phyloP scores from a whole-genome alignment of 30 jellyfish, hydroid and myxozoan species.

The Rhopilema esculentum region DNA sequence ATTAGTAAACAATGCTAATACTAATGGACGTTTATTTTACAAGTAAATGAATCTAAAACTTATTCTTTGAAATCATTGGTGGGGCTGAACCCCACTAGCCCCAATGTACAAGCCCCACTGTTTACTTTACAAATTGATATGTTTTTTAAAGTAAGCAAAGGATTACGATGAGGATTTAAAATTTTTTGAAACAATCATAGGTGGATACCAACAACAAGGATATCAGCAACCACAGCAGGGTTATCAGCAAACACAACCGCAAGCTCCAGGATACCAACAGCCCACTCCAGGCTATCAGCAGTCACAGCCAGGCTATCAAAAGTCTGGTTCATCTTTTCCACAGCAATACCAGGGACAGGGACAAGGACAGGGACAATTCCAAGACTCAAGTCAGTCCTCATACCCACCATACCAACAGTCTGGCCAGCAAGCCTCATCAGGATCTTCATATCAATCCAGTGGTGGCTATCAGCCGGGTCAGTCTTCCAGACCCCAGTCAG shows the following conservation, averaged over 20 bases:
- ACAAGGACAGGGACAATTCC: constrained; percentile 34
- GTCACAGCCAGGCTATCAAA: neutral
- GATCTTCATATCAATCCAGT: constrained; percentile 16
- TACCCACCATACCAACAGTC: constrained; percentile 57
- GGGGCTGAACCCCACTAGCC: too few relatives aligned
- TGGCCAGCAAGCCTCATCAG: constrained; percentile 26
- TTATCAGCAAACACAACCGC: constrained; percentile 32
- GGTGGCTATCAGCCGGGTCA: constrained; percentile 18
- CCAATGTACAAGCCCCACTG: too few relatives aligned
- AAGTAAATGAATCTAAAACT: too few relatives aligned
- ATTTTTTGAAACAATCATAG: neutral
- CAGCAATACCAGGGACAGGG: constrained; percentile 15
- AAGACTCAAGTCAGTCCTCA: constrained; percentile 39
- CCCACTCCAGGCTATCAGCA: constrained; percentile 21
- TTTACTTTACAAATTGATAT: too few relatives aligned
- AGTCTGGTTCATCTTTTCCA: constrained; percentile 1
- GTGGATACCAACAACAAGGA: constrained; percentile 53
- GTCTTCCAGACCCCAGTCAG: constrained; percentile 29
- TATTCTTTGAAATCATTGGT: too few relatives aligned
- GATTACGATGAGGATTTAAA: too few relatives aligned
- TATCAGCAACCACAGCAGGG: constrained; percentile 44
- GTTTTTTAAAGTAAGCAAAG: too few relatives aligned
- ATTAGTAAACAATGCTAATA: too few relatives aligned
- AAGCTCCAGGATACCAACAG: neutral
- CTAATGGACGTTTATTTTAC: too few relatives aligned